phyloP scores from a whole-genome alignment of 2,113 vertebrate species.

The Camelus bactrianus region DNA sequence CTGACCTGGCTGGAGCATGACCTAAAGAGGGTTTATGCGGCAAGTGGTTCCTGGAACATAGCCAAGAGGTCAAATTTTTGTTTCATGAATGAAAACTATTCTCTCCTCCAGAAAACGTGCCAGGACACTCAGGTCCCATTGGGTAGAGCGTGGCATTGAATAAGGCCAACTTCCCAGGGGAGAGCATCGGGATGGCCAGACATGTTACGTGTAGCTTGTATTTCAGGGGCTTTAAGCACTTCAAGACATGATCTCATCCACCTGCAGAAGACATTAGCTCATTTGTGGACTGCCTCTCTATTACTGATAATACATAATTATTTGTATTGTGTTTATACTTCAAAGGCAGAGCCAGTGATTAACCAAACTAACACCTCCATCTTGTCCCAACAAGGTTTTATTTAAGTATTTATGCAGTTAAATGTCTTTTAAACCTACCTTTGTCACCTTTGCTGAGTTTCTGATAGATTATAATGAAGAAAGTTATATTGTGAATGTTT shows the following conservation, averaged over 20 bases:
- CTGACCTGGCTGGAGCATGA: not conserved
- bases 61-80: not conserved
- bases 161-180: not conserved
- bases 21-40: not conserved
- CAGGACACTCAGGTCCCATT: not conserved
- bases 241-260: constrained; percentile 74
- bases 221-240: constrained; percentile 26
- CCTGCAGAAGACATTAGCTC: constrained; percentile 64
- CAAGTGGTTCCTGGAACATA: not conserved
- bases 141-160: not conserved
- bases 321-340: constrained; percentile 46
- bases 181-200: not conserved
- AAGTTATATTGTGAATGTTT: not conserved
- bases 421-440: not conserved
- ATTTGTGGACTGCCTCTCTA: constrained; percentile 54
- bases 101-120: not conserved
- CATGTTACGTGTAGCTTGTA: not conserved
- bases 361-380: not conserved
- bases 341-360: not conserved
- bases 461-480: not conserved
- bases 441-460: not conserved
- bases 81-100: constrained; percentile 18
- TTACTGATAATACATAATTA: constrained; percentile 65
- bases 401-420: constrained; percentile 25
- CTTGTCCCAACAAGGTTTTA: not conserved